Evolutionary conservation across 2,888 invertebrate species (phyloP).

Genomic region (Neocrepidodera transversa): DNA sequence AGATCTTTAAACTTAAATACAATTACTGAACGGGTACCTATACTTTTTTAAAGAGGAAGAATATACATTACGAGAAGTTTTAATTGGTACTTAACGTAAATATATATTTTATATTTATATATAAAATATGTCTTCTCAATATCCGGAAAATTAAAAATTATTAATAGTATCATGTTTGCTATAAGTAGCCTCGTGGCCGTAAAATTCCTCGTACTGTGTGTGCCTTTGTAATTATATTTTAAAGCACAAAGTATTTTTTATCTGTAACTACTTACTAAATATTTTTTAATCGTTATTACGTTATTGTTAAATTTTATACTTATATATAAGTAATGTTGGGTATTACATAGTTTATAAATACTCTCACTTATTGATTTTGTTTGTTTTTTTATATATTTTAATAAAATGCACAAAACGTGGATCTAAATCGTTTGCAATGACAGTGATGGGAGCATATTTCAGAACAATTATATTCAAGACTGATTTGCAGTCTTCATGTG

Average conservation of each 20-base stretch:
- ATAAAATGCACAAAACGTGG: conserved; percentile 16
- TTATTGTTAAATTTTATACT: conserved; percentile 7
- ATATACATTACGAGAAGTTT: too few relatives aligned
- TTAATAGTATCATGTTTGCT: too few relatives aligned
- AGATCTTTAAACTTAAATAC: too few relatives aligned
- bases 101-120: too few relatives aligned
- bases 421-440: conserved; percentile 21
- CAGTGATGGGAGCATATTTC: conserved; percentile 16
- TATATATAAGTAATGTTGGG: neutral
- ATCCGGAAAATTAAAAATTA: too few relatives aligned
- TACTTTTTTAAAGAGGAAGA: too few relatives aligned
- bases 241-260: neutral
- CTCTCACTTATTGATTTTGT: neutral
- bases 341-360: neutral
- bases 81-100: too few relatives aligned
- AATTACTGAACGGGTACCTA: too few relatives aligned
- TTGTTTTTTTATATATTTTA: conserved; percentile 4
- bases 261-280: neutral
- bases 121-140: too few relatives aligned
- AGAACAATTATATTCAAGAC: conserved; percentile 40
- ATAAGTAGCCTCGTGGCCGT: too few relatives aligned
- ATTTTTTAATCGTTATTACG: neutral
- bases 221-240: too few relatives aligned
- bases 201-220: too few relatives aligned
- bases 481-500: conserved; percentile 44